A percentile compares a stretch with the other conserved stretches of the same genome.
Evolutionary conservation across 64 coral and sea anemone species (phyloP).

Genomic region (Cladopsammia gracilis): DNA sequence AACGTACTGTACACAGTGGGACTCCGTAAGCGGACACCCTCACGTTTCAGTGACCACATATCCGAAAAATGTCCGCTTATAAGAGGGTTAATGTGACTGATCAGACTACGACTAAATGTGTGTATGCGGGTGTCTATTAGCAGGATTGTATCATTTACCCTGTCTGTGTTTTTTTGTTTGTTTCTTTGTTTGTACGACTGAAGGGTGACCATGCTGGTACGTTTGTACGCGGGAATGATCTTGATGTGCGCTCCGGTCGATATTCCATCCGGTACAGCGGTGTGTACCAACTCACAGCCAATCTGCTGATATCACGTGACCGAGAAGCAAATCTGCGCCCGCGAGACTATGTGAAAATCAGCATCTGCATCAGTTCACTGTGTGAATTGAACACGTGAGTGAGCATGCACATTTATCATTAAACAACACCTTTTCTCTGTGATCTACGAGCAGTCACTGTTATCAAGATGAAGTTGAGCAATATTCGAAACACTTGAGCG

Average conservation of each 20-base stretch:
- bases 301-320: slow-evolving; percentile 67
- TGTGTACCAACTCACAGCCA: slow-evolving; percentile 83
- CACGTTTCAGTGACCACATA: too few species aligned
- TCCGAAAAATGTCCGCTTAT: too few species aligned
- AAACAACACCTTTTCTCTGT: neutral
- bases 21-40: too few species aligned
- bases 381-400: slow-evolving; percentile 96
- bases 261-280: slow-evolving; percentile 86
- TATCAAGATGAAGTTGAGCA: too few species aligned
- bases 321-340: slow-evolving; percentile 94
- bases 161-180: too few species aligned
- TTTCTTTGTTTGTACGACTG: neutral
- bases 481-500: too few species aligned
- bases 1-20: too few species aligned
- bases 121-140: too few species aligned
- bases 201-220: slow-evolving; percentile 91
- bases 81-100: too few species aligned
- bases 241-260: slow-evolving; percentile 70
- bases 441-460: too few species aligned
- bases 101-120: too few species aligned
- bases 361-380: slow-evolving; percentile 93
- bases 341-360: slow-evolving; percentile 90
- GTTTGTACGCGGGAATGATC: slow-evolving; percentile 91
- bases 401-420: neutral
- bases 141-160: too few species aligned